These are phyloP conservation scores for Typhlichthys subterraneus DNA, from an alignment of 2,797 vertebrate species.

Conservation along the genomic window DNA sequence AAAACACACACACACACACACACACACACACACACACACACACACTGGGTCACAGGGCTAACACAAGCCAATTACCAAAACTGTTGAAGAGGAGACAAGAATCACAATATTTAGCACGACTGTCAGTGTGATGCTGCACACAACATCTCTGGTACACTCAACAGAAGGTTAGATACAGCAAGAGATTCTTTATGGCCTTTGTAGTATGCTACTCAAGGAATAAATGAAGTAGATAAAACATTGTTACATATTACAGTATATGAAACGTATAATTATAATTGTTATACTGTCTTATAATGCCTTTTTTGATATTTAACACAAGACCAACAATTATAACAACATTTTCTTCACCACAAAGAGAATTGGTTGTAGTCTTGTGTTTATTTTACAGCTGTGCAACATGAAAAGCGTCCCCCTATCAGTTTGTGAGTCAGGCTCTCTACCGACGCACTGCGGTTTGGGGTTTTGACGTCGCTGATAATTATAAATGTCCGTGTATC, in stretches of 20 bases:
- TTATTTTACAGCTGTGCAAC: background rate
- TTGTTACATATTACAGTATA: too few relatives aligned
- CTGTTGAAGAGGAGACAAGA: slow-evolving; percentile 82
- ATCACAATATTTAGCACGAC: slow-evolving; percentile 82
- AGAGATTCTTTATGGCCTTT: slow-evolving; percentile 15
- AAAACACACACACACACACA: slow-evolving; percentile 22
- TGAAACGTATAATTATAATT: too few relatives aligned
- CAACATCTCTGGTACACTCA: slow-evolving; percentile 23
- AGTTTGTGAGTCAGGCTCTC: slow-evolving; percentile 15
- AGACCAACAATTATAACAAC: too few relatives aligned
- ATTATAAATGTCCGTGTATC: slow-evolving; percentile 61
- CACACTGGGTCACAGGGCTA: slow-evolving; percentile 77
- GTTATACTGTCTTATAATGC: too few relatives aligned
- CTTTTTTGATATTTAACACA: too few relatives aligned
- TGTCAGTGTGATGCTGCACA: slow-evolving; percentile 73
- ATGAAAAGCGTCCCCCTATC: slow-evolving; percentile 5
- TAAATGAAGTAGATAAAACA: too few relatives aligned
- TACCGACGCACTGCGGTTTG: slow-evolving; percentile 36
- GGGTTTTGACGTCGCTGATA: slow-evolving; percentile 65
- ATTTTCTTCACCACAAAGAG: too few relatives aligned
- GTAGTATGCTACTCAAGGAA: too few relatives aligned
- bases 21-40: slow-evolving; percentile 12
- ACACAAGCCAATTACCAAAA: slow-evolving; percentile 84
- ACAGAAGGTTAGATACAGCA: too few relatives aligned
- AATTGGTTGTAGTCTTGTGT: background rate